phyloP scores from a whole-genome alignment of 1,140 invertebrate species.

The Halyomorpha halys region DNA sequence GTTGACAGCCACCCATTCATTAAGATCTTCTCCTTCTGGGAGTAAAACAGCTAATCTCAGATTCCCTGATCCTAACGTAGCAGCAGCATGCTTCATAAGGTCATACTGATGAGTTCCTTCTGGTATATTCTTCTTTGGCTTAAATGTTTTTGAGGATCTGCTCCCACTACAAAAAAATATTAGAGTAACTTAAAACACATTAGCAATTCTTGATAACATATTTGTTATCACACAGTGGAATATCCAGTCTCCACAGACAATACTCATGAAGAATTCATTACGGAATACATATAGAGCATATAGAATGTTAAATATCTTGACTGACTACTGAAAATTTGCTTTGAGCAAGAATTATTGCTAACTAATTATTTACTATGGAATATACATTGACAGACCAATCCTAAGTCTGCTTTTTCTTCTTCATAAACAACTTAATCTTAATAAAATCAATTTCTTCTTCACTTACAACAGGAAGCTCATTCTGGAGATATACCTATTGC shows the following conservation, averaged over 20 bases:
- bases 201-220: too few relatives aligned
- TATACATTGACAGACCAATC: too few relatives aligned
- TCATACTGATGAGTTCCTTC: slow-evolving; percentile 99
- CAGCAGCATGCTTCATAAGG: slow-evolving; percentile 97
- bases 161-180: slow-evolving; percentile 50
- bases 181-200: too few relatives aligned
- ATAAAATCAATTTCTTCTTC: slow-evolving; percentile 4
- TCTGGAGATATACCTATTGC: slow-evolving; percentile 8
- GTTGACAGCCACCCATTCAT: slow-evolving; percentile 99
- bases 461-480: slow-evolving; percentile 30
- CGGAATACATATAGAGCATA: too few relatives aligned
- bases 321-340: too few relatives aligned
- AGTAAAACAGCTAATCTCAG: slow-evolving; percentile 88
- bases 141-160: slow-evolving; percentile 91
- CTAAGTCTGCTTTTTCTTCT: neutral
- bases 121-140: slow-evolving; percentile 98
- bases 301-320: too few relatives aligned
- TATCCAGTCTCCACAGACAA: neutral
- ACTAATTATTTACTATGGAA: too few relatives aligned
- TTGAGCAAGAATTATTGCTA: too few relatives aligned
- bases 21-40: slow-evolving; percentile 97
- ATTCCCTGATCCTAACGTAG: slow-evolving; percentile 95
- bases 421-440: neutral
- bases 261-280: neutral
- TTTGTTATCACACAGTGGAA: too few relatives aligned